Base-by-base conservation (phyloP, 2,113 vertebrate genomes). In the Hystrix cristata region DNA sequence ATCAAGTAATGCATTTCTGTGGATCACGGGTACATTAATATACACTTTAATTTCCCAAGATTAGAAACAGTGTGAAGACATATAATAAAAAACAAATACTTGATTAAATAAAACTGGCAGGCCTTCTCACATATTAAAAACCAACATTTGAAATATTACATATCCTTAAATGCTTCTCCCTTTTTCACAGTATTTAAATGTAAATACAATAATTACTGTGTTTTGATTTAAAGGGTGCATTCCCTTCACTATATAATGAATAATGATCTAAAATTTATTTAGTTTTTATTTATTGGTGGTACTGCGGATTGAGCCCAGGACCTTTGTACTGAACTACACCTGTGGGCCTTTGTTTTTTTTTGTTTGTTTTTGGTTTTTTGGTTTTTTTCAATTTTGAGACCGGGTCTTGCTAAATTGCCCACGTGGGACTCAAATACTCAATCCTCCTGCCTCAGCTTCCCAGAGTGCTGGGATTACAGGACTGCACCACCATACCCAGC, bases 11-110 rank as follows among this genome's bases (percentile, higher is more conserved):
- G 31, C 9, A 2, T 91, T 97, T 96, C 67, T 96, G 25, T 71
- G 46, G 43, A 81, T 84, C 92, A 79, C 4, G 14, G 80, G 1
- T 46, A 90, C 79, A 86, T 97, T 83, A 87, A 96, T 7, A 94
- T 62, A 43, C 14, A 27, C 71, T 95, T 43, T 31, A 87, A 90
- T 60, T 82, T 95, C 48, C 91, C 60, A 59, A 92, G 19, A 86
- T 34, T 51, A 84, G 78, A 94, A 87, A 76, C 59, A 82, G 0
- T 27, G 19, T 83, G 8, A 60, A 46, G 51, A 65, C n/a, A 55
- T 87, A 8, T 65, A 51, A 81, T 76, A 87, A 94, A 94, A 87
- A 31, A 21, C 51, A 94, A 83, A 55, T 23, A 69, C 53, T 31
- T 43, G 31, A 69, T 31, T 67, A 91, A 88, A 65, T n/a, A 60